Percentiles rank a stretch among this genome's conserved stretches.
Conservation (phyloP, 2,113 vertebrate genomes). For the Ophthalmolycus amberensis region DNA sequence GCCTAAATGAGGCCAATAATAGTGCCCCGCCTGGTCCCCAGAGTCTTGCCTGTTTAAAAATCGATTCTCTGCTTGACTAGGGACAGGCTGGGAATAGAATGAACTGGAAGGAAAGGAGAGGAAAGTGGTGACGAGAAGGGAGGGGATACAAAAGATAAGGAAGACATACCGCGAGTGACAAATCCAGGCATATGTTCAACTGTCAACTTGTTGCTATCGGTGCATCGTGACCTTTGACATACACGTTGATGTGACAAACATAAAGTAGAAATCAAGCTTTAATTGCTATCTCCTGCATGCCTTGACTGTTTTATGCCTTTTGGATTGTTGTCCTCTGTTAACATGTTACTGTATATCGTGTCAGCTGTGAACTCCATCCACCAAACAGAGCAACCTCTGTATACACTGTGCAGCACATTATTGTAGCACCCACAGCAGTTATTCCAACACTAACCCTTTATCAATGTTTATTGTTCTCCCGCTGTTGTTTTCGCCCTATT, state of each 20-base stretch:
- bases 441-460: not conserved
- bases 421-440: not conserved
- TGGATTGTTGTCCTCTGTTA: not conserved
- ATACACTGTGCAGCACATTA: not conserved
- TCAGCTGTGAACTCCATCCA: not conserved
- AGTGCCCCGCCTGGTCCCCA: conserved; percentile 68
- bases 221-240: not conserved
- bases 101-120: conserved; percentile 56
- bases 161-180: conserved; percentile 7
- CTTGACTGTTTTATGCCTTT: not conserved
- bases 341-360: not conserved
- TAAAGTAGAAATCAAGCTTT: not conserved
- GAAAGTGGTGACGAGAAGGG: conserved; percentile 28
- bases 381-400: not conserved
- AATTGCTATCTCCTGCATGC: not conserved
- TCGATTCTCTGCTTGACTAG: conserved; percentile 79
- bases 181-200: conserved; percentile 21
- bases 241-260: not conserved
- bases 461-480: not conserved
- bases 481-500: not conserved
- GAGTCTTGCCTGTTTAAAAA: conserved; percentile 80
- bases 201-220: conserved; percentile 2
- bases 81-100: conserved; percentile 69
- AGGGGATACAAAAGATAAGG: conserved; percentile 43
- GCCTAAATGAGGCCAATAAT: conserved; percentile 82